A percentile compares a stretch with the other conserved stretches of the same genome.
Evolutionary conservation across 1,140 invertebrate species (phyloP).

Genomic region (Caenorhabditis inopinata): DNA sequence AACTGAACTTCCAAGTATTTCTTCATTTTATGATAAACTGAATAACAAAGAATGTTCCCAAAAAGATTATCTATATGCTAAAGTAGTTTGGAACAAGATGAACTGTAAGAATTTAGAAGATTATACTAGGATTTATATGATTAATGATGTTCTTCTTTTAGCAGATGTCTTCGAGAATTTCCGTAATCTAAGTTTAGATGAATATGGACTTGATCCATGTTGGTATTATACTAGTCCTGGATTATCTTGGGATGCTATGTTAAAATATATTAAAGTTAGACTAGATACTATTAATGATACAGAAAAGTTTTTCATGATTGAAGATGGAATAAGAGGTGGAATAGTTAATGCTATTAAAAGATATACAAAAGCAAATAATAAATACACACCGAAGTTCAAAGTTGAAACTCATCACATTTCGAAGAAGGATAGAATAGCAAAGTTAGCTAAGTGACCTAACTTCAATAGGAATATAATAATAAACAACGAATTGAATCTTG

Average conservation of each 20-base stretch:
- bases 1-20: slow-evolving; percentile 50
- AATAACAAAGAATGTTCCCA: slow-evolving; percentile 36
- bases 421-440: too few species aligned
- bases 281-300: slow-evolving; percentile 48
- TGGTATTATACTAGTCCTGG: slow-evolving; percentile 57
- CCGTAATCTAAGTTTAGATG: slow-evolving; percentile 43
- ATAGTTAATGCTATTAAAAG: slow-evolving; percentile 50
- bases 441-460: too few species aligned
- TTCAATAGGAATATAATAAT: too few species aligned
- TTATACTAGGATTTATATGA: slow-evolving; percentile 55
- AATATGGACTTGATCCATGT: slow-evolving; percentile 58
- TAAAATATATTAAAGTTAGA: slow-evolving; percentile 51
- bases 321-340: slow-evolving; percentile 55
- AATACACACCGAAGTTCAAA: slow-evolving; percentile 51
- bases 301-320: slow-evolving; percentile 54
- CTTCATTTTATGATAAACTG: slow-evolving; percentile 54
- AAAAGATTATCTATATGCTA: slow-evolving; percentile 54
- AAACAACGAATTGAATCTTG: slow-evolving; percentile 18
- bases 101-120: slow-evolving; percentile 51
- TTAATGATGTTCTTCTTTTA: slow-evolving; percentile 49
- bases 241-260: slow-evolving; percentile 57
- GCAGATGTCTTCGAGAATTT: slow-evolving; percentile 62
- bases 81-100: slow-evolving; percentile 50
- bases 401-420: too few species aligned
- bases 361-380: slow-evolving; percentile 58